Evolutionary conservation across 2,797 vertebrate species (phyloP).

Genomic region (Glossophaga mutica): DNA sequence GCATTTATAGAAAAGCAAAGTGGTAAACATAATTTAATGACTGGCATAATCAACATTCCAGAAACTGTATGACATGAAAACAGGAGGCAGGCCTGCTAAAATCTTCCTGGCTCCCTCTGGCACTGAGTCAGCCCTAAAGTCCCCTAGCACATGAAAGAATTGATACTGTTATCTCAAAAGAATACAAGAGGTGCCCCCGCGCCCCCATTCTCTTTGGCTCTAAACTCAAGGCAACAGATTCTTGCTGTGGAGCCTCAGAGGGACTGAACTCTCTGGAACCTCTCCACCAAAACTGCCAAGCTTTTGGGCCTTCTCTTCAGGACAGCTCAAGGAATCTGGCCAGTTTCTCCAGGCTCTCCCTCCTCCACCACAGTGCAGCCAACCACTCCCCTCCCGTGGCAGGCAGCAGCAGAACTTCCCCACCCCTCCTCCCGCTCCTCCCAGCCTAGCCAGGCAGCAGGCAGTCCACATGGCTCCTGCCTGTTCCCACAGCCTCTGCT

Average conservation of each 20-base stretch:
- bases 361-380: background rate
- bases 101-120: background rate
- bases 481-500: background rate
- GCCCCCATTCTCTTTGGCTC: background rate
- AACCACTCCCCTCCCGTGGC: background rate
- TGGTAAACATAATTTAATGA: conserved; percentile 31
- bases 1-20: conserved; percentile 32
- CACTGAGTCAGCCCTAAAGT: background rate
- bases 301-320: background rate
- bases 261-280: background rate
- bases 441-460: background rate
- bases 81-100: conserved; percentile 15
- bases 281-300: conserved; percentile 9
- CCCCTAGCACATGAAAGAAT: background rate
- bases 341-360: background rate
- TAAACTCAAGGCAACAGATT: conserved; percentile 21
- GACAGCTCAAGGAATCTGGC: background rate
- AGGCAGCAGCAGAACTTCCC: background rate
- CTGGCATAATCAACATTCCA: background rate
- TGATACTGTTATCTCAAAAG: background rate
- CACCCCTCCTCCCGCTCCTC: background rate
- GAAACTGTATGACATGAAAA: conserved; percentile 7
- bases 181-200: background rate
- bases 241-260: background rate
- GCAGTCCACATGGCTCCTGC: background rate